These are phyloP conservation scores for Sesamia nonagrioides DNA, from an alignment of 1,140 invertebrate genomes.

Conservation along the genomic window DNA sequence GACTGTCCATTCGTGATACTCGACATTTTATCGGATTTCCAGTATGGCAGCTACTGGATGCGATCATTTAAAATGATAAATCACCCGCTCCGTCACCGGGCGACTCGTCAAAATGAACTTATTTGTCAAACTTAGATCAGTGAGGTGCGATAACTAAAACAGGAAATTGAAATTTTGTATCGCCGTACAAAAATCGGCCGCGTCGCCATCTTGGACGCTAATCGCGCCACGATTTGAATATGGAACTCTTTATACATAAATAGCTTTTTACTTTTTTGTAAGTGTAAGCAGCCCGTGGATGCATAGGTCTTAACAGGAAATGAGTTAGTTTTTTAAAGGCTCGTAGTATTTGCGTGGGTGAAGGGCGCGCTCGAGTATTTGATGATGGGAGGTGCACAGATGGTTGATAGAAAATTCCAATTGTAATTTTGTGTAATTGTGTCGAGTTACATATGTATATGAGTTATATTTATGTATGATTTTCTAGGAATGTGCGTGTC, in stretches of 20 bases:
- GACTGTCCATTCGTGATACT: conserved; percentile 30
- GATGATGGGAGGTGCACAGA: conserved; percentile 12
- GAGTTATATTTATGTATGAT: too few species aligned
- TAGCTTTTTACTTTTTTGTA: conserved; percentile 69
- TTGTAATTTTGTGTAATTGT: background rate
- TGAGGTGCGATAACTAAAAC: conserved; percentile 74
- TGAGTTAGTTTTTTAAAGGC: conserved; percentile 48
- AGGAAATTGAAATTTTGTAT: conserved; percentile 86
- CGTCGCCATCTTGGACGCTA: conserved; percentile 80
- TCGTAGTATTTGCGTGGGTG: conserved; percentile 33
- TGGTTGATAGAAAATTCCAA: conserved; percentile 8
- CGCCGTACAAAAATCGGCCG: conserved; percentile 79
- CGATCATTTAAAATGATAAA: conserved; percentile 77
- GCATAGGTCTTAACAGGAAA: conserved; percentile 70
- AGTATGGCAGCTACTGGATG: conserved; percentile 71
- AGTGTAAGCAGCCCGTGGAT: conserved; percentile 63
- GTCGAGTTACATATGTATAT: background rate
- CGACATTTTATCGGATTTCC: conserved; percentile 65
- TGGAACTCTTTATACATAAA: conserved; percentile 80
- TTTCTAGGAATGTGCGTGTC: too few species aligned
- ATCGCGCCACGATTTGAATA: conserved; percentile 82
- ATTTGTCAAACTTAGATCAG: conserved; percentile 85
- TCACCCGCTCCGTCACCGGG: conserved; percentile 69
- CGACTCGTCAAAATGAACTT: conserved; percentile 84
- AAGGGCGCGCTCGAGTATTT: conserved; percentile 8